A percentile compares a stretch with the other conserved stretches of the same genome.
Evolutionary conservation across 2,888 invertebrate species (phyloP).

Genomic region (Pyrocoelia pectoralis): DNA sequence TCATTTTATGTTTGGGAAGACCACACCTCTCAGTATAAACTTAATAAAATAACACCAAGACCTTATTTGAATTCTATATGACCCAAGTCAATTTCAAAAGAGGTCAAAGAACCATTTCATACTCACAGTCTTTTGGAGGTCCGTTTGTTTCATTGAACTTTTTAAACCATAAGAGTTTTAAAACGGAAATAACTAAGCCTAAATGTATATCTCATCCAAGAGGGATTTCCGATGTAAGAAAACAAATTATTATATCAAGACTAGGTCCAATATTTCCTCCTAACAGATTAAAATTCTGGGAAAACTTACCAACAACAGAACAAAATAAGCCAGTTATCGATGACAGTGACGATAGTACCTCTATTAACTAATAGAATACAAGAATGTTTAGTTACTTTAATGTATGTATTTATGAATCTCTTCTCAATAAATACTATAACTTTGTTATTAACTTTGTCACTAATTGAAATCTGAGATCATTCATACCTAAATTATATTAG

Average conservation of each 20-base stretch:
- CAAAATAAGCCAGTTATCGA: neutral
- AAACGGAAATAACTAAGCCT: slow-evolving; percentile 12
- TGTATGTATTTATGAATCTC: neutral
- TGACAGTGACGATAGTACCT: neutral
- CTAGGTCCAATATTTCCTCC: neutral
- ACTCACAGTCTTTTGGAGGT: neutral
- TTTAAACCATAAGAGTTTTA: slow-evolving; percentile 1
- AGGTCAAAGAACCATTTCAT: slow-evolving; percentile 9
- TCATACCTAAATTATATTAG: neutral
- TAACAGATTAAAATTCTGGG: neutral
- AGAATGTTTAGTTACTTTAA: neutral
- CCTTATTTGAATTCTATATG: slow-evolving; percentile 27
- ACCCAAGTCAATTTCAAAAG: slow-evolving; percentile 17
- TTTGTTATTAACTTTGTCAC: neutral
- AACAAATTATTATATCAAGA: neutral
- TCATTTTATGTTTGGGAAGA: slow-evolving; percentile 26
- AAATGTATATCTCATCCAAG: neutral
- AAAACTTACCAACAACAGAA: neutral
- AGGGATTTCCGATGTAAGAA: slow-evolving; percentile 9
- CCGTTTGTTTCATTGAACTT: slow-evolving; percentile 5
- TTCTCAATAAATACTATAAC: neutral
- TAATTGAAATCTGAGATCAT: neutral
- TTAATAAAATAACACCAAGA: slow-evolving; percentile 24
- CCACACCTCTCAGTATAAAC: slow-evolving; percentile 29
- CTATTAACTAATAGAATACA: too few species aligned